Percentiles rank a stretch among this genome's conserved stretches.
Evolutionary conservation across 2,888 invertebrate species (phyloP).

Genomic region (Campoletis raptor): DNA sequence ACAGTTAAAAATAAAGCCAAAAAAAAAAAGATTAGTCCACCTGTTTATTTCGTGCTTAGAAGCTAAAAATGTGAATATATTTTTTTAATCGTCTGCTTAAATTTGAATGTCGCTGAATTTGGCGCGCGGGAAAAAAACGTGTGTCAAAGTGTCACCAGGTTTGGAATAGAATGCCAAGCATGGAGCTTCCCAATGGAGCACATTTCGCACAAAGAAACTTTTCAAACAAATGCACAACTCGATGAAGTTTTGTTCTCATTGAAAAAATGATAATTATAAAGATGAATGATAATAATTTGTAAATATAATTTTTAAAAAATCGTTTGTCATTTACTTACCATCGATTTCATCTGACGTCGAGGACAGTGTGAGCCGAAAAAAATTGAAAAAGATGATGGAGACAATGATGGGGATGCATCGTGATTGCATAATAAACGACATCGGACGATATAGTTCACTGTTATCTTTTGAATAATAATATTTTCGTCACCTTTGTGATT

Average conservation of each 20-base stretch:
- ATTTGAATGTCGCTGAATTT: neutral
- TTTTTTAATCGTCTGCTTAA: neutral
- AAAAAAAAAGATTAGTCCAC: neutral
- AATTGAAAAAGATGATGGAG: constrained; percentile 16
- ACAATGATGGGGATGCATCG: constrained; percentile 29
- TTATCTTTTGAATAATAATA: constrained; percentile 3
- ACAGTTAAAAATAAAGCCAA: constrained; percentile 3
- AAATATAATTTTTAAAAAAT: neutral
- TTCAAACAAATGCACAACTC: neutral
- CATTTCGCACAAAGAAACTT: neutral
- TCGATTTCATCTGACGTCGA: constrained; percentile 11
- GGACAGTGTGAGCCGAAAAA: constrained; percentile 32
- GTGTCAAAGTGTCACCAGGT: neutral
- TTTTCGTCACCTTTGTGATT: constrained; percentile 55
- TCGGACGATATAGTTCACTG: constrained; percentile 18
- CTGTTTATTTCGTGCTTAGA: neutral
- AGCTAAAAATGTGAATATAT: neutral
- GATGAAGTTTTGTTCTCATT: neutral
- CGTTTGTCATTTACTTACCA: constrained; percentile 43
- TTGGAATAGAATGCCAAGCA: constrained; percentile 12
- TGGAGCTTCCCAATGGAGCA: constrained; percentile 36
- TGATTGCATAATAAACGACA: constrained; percentile 34
- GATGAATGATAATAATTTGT: neutral
- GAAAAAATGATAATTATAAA: neutral
- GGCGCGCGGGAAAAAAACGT: neutral